phyloP scores from a whole-genome alignment of 2,888 invertebrate genomes.

The Cancer borealis region DNA sequence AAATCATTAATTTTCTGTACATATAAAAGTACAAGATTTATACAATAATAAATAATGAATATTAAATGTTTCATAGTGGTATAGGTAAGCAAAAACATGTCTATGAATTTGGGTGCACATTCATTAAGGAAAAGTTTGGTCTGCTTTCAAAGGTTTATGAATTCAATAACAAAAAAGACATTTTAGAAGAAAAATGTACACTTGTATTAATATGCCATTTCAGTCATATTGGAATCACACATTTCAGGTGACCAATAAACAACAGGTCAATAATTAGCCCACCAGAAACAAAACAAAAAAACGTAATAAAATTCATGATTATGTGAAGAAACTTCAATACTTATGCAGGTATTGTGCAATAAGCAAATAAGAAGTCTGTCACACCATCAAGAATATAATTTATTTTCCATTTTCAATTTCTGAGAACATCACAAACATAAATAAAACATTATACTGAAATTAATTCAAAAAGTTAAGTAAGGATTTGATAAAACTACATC shows the following conservation, averaged over 20 bases:
- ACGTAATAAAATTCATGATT: not conserved
- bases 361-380: not conserved
- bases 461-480: not conserved
- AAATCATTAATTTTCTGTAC: not conserved
- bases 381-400: not conserved
- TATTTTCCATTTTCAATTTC: not conserved
- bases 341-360: not conserved
- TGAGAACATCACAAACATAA: not conserved
- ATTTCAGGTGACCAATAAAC: not conserved
- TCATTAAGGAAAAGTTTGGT: not conserved
- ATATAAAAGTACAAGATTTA: not conserved
- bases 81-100: not conserved
- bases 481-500: not conserved
- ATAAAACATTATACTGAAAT: not conserved
- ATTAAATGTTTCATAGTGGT: not conserved
- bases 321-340: not conserved
- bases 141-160: not conserved
- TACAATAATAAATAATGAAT: not conserved
- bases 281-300: not conserved
- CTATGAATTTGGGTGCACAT: not conserved
- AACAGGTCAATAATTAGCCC: not conserved
- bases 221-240: not conserved
- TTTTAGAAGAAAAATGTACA: constrained; percentile 20
- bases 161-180: not conserved
- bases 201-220: not conserved